Evolutionary conservation across 2,888 invertebrate species (phyloP), one percentile per base, ranked within the genome.

Genomic region (Pseudolycoriella hygida): DNA sequence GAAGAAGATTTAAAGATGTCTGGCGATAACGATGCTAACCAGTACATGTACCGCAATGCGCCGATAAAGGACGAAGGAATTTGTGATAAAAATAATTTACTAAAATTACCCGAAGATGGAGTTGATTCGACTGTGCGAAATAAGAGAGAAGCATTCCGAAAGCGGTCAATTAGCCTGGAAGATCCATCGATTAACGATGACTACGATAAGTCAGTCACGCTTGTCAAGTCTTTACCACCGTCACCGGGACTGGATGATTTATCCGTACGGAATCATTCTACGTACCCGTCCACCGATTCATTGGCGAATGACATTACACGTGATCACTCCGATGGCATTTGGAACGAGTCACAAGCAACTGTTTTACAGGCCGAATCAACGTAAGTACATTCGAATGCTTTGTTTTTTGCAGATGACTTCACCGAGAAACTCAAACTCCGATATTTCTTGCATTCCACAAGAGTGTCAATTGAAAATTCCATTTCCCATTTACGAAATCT

Each of bases 311-410:
- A 85, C 59, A 54, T 71, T 43, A 80, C 76, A 20, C 69, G 82
- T 56, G 87, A 87, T 60, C 85, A 86, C 61, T 86, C 86, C 41
- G 87, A 88, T 59, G 82, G 84, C 43, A 77, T 84, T 56, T 87
- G 87, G 86, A 88, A 87, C 64, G 87, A 87, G 67, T 87, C 87
- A 11, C 87, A 88, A 67, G 79, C 81, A 8, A 87, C 86, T 1
- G 83, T 87, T 14, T 68, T 85, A 31, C 83, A 80, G 64, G 74
- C 76, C 1, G 84, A 83, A 57, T 76, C 77, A 14, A 74, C 74
- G 38, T 50, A 25, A 25, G 25, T 25, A 4, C 8, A 25, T 25
- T 25, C 25, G 25, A 25, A 6, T 8, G 25, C 4, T 25, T 25
- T 8, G 25, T 25, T 25, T 6, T 25, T 25, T 25, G n/a, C n/a